Conservation (phyloP, 2,888 invertebrate species). For the Diaprepes abbreviatus region DNA sequence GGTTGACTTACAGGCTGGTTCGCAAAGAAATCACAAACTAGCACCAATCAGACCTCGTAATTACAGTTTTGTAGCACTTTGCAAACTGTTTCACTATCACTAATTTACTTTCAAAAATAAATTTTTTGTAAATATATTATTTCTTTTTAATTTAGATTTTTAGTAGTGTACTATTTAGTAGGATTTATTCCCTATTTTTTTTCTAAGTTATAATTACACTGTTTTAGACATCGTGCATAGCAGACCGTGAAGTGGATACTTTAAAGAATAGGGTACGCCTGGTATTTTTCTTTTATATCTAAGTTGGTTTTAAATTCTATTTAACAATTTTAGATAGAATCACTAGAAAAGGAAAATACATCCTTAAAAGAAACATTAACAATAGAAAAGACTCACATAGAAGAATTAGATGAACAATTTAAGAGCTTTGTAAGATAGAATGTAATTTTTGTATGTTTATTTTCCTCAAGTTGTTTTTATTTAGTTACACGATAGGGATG, state of each 20-base stretch:
- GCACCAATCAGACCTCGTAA: too few species aligned
- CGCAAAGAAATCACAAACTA: too few species aligned
- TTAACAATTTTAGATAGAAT: constrained; percentile 41
- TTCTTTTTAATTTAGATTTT: too few species aligned
- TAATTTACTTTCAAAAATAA: too few species aligned
- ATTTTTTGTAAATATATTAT: too few species aligned
- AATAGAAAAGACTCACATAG: constrained; percentile 51
- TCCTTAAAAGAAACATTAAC: constrained; percentile 47
- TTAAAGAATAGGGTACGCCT: constrained; percentile 44
- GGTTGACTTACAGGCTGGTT: background rate
- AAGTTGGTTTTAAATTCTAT: background rate
- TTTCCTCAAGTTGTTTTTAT: background rate
- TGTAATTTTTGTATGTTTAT: constrained; percentile 1
- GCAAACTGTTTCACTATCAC: too few species aligned
- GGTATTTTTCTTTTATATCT: background rate
- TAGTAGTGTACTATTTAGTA: background rate
- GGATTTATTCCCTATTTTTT: background rate
- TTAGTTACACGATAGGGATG: constrained; percentile 42
- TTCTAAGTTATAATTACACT: background rate
- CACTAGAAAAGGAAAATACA: constrained; percentile 44
- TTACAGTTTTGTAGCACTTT: too few species aligned
- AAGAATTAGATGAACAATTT: constrained; percentile 53
- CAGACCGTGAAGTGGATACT: constrained; percentile 30
- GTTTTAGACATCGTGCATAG: constrained; percentile 31
- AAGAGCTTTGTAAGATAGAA: constrained; percentile 45